These are phyloP conservation scores for Leucosticte australis DNA, from an alignment of 2,113 vertebrate genomes.

Conservation along the genomic window DNA sequence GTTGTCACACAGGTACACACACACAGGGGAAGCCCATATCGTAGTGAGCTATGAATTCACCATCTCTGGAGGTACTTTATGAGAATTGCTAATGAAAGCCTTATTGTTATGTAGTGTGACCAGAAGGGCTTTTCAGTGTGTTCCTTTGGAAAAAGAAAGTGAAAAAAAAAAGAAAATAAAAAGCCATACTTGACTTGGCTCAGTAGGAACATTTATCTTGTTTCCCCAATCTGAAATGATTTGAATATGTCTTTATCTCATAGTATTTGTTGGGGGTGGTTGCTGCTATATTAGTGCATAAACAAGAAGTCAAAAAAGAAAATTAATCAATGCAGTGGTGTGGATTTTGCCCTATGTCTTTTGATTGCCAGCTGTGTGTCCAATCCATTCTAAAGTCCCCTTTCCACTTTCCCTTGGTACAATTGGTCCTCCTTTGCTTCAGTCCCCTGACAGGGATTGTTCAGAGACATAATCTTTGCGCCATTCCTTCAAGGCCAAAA, in stretches of 20 bases:
- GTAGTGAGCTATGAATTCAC: not conserved
- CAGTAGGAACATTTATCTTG: not conserved
- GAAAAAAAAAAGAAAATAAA: too few relatives aligned
- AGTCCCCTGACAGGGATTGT: not conserved
- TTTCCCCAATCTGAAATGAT: not conserved
- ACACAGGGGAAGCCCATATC: not conserved
- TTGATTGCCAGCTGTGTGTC: not conserved
- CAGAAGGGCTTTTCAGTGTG: not conserved
- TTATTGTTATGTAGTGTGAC: not conserved
- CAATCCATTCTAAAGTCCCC: not conserved
- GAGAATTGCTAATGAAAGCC: not conserved
- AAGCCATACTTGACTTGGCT: not conserved
- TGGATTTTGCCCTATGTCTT: not conserved
- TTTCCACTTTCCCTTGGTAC: not conserved
- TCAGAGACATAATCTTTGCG: not conserved
- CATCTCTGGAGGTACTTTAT: not conserved
- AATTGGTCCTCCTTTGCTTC: not conserved
- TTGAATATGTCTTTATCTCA: not conserved
- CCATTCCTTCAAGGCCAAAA: not conserved
- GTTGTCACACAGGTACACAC: not conserved
- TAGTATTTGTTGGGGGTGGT: not conserved
- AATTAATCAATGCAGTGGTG: not conserved
- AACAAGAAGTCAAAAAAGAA: not conserved
- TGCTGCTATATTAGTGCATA: not conserved
- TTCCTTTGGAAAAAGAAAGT: fast-evolving